Evolutionary conservation across 1,140 invertebrate species (phyloP).

Genomic region (Rhagoletis pomonella): DNA sequence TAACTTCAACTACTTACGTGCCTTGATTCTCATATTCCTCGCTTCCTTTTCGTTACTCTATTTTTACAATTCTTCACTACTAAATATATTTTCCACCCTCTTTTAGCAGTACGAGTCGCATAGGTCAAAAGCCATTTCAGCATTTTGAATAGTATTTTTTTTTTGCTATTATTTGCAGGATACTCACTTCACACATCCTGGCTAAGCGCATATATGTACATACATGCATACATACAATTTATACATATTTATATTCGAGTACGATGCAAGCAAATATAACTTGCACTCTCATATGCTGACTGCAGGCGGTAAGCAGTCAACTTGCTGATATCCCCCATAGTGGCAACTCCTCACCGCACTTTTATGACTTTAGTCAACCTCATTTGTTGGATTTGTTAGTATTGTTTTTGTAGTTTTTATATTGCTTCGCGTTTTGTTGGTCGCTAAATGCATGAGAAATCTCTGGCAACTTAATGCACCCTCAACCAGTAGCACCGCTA

Average conservation of each 20-base stretch:
- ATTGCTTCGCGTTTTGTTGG: background rate
- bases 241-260: too few species aligned
- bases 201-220: background rate
- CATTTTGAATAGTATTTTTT: background rate
- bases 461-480: background rate
- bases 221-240: background rate
- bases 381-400: background rate
- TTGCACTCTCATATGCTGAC: background rate
- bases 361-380: background rate
- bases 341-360: background rate
- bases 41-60: background rate
- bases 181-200: conserved; percentile 15
- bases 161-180: background rate
- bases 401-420: background rate
- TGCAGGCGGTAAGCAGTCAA: background rate
- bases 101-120: background rate
- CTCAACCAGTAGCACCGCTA: background rate
- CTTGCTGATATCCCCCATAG: background rate
- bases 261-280: background rate
- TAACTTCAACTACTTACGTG: too few species aligned
- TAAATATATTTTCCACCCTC: background rate
- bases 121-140: conserved; percentile 4
- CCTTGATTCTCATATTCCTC: background rate
- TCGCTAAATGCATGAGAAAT: background rate
- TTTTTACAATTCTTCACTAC: background rate